phyloP scores from a whole-genome alignment of 2,113 vertebrate species.

The Callopanchax toddi region DNA sequence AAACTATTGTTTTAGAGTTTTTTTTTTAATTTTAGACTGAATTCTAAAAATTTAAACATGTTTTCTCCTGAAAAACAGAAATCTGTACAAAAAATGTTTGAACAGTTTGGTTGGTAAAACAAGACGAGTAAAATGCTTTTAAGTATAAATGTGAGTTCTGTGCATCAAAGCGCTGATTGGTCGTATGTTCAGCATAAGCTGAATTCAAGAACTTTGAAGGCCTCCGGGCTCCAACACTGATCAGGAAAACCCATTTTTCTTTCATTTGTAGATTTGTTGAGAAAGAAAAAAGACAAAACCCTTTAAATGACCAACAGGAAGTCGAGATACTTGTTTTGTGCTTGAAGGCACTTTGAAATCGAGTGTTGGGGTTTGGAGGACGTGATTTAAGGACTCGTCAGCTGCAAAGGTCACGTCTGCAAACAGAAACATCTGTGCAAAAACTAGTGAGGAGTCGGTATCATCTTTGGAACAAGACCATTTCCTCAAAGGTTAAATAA shows the following conservation, averaged over 20 bases:
- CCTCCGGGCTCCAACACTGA: conserved; percentile 61
- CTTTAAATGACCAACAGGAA: conserved; percentile 30
- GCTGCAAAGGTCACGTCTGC: too few species aligned
- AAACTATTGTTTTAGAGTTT: too few species aligned
- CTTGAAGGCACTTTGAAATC: conserved; percentile 76
- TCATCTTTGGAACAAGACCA: conserved; percentile 60
- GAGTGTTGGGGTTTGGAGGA: conserved; percentile 17
- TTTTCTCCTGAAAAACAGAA: too few species aligned
- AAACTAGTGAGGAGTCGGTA: conserved; percentile 25
- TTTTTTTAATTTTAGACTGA: too few species aligned
- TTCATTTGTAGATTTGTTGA: conserved; percentile 64
- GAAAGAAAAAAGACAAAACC: conserved; percentile 28
- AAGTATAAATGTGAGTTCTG: not conserved
- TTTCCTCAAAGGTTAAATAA: not conserved
- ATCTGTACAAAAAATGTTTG: too few species aligned
- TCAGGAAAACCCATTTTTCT: conserved; percentile 61
- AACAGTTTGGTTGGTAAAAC: not conserved
- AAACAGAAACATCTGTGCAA: conserved; percentile 37
- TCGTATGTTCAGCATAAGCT: conserved; percentile 40
- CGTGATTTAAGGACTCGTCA: conserved; percentile 21
- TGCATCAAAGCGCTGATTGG: conserved; percentile 12
- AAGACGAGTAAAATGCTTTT: not conserved
- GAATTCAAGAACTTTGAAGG: conserved; percentile 57
- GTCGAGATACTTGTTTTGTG: conserved; percentile 58
- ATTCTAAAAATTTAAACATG: too few species aligned